Evolutionary conservation across 2,797 vertebrate species (phyloP), one percentile per base, ranked within the genome.

Genomic region (Podarcis lilfordi): DNA sequence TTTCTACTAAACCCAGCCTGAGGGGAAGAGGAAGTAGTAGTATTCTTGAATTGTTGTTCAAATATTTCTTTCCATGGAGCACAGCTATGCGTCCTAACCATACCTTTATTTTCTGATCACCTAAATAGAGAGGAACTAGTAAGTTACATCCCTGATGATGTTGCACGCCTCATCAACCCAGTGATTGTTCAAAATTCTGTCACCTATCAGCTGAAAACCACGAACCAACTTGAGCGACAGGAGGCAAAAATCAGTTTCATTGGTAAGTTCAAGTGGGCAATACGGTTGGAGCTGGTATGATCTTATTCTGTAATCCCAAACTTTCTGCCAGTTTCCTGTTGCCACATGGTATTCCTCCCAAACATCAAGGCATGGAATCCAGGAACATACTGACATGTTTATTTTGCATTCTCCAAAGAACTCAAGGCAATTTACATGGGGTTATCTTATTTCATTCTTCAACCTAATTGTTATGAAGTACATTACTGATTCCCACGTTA

Each of bases 241-340:
- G 94, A 96, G 17, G 97, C 96, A 29, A 96, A 97, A 94, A 95
- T 96, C 72, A 79, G 88, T 77, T 97, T 98, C 86, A 92, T 97
- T 40, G 95, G 97, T 98, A 91, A 96, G 96, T 92, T 64, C 32
- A 78, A 3, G 10, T 75, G 59, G 25, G n/a, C 21, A 71, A 29
- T 8, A n/a, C 3, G 19, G 55, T 25, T 59, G 27, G 23, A 79
- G 43, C 23, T 3, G 43, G 8, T 23, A 50, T 71, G n/a, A 55
- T 69, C 27, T 71, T n/a, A 10, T 3, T 35, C 50, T 40, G 69
- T 75, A 19, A 82, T 82, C 17, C 40, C 35, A 82, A 11, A 10
- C 8, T 64, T 32, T 61, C 55, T 19, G 17, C 19, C 27, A 0
- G 43, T 50, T 78, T 55, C 29, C 71, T 74, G 71, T 19, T 74